Percentiles rank a stretch among this genome's conserved stretches.
These are phyloP conservation scores for Leucania comma DNA, from an alignment of 2,888 invertebrate species.

Conservation along the genomic window DNA sequence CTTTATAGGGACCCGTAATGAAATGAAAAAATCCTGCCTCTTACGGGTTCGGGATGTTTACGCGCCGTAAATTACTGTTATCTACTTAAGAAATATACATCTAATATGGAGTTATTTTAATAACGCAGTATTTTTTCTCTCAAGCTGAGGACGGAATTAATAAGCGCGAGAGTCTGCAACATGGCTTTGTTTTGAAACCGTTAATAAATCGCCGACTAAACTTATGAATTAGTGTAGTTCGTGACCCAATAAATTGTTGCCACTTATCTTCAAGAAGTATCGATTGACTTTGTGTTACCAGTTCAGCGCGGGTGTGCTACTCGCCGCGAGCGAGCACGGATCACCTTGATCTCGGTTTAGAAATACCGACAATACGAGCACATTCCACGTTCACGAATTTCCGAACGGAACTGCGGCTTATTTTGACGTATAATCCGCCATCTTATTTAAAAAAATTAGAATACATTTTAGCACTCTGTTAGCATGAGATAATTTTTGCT, in stretches of 20 bases:
- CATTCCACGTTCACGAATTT: conserved; percentile 21
- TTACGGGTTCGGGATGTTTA: conserved; percentile 66
- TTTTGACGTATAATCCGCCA: conserved; percentile 1
- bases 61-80: conserved; percentile 65
- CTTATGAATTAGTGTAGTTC: conserved; percentile 18
- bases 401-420: conserved; percentile 23
- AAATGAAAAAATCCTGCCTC: conserved; percentile 67
- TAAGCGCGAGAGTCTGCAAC: conserved; percentile 1
- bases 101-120: conserved; percentile 64
- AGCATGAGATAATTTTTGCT: conserved; percentile 30
- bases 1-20: conserved; percentile 67
- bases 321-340: conserved; percentile 29
- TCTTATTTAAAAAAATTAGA: conserved; percentile 35
- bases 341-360: conserved; percentile 39
- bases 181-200: conserved; percentile 33
- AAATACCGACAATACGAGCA: conserved; percentile 22
- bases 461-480: conserved; percentile 36
- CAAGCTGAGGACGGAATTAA: conserved; percentile 25
- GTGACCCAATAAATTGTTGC: conserved; percentile 38
- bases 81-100: conserved; percentile 66
- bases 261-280: conserved; percentile 45
- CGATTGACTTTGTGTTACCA: conserved; percentile 44
- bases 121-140: conserved; percentile 52
- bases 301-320: conserved; percentile 16
- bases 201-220: conserved; percentile 31